Evolutionary conservation across 2,113 vertebrate species (phyloP), one percentile per base, ranked within the genome.

Genomic region (Prinia subflava): DNA sequence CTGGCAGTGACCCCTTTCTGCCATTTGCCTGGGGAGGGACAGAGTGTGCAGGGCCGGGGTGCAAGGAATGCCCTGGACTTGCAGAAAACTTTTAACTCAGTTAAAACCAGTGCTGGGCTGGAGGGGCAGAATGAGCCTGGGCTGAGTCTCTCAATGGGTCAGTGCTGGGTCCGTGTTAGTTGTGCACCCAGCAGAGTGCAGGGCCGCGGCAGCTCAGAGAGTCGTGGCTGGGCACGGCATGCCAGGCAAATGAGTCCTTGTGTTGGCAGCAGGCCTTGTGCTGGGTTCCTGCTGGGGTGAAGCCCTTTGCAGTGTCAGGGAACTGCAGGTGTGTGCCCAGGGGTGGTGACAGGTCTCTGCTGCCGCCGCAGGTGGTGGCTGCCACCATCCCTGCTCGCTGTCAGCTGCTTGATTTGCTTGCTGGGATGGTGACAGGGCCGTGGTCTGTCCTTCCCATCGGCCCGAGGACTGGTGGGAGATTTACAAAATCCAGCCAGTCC

Each of bases 351-450:
- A 12, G 35, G 31, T 39, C 52, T n/a, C 33, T 46, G 75, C 21
- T 55, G 83, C 57, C 50, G 78, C 41, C 0, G 2, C 0, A 0
- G 55, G 37, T 3, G 2, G 57, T 47, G 20, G 64, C 44, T 68
- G 74, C 60, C 0, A 1, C 50, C 0, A 0, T 20, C 39, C 56
- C 39, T 22, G 25, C 68, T 83, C 0, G 0, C 50, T 3, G 1
- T 41, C 92, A 84, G 64, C 74, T 68, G 62, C 57, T 24, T 1
- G 31, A 57, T 42, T 4, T 1, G 10, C 53, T 47, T 53, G 44
- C 47, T 3, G 5, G 63, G 47, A 13, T 5, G 24, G 71, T 8
- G 9, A 19, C 67, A 35, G 63, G 30, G 77, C 25, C 69, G 2
- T 17, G 37, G 31, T 21, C 42, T 50, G 60, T 24, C n/a, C 55